Conservation (phyloP, 2,797 vertebrate species). For the Tachyglossus aculeatus region DNA sequence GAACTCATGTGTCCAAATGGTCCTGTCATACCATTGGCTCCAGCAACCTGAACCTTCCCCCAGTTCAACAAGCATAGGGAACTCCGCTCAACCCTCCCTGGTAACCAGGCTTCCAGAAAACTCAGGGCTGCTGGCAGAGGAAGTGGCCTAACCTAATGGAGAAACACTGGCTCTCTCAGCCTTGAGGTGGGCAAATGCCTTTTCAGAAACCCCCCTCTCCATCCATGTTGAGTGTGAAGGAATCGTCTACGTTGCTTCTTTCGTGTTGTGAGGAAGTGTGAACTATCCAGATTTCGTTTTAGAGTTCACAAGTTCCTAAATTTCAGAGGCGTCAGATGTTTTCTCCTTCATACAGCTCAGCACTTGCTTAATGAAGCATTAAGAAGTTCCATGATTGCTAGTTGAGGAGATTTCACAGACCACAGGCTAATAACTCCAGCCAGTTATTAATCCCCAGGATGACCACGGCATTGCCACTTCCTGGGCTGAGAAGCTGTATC, state of each 20-base stretch:
- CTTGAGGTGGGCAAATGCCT: too few species aligned
- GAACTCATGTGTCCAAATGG: background rate
- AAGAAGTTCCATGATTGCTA: too few species aligned
- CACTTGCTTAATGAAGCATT: background rate
- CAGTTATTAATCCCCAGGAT: background rate
- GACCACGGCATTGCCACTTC: background rate
- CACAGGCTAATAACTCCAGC: background rate
- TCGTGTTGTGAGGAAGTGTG: background rate
- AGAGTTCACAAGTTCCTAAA: background rate
- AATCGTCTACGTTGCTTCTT: too few species aligned
- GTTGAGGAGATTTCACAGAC: background rate
- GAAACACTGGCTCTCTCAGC: too few species aligned
- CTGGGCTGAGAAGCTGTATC: background rate
- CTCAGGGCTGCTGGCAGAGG: too few species aligned
- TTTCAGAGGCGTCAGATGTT: background rate
- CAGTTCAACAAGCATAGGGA: too few species aligned
- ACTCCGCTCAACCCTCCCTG: too few species aligned
- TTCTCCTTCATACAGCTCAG: background rate
- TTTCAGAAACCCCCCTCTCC: too few species aligned
- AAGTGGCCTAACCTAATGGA: too few species aligned
- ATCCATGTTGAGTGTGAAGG: too few species aligned
- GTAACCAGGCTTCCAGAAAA: too few species aligned
- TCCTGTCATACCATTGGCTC: background rate
- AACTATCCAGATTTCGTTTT: background rate
- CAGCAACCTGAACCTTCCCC: too few species aligned